Percentiles rank a stretch among this genome's conserved stretches.
Conservation (phyloP, 2,797 vertebrate species). For the Typhlichthys eigenmanni region DNA sequence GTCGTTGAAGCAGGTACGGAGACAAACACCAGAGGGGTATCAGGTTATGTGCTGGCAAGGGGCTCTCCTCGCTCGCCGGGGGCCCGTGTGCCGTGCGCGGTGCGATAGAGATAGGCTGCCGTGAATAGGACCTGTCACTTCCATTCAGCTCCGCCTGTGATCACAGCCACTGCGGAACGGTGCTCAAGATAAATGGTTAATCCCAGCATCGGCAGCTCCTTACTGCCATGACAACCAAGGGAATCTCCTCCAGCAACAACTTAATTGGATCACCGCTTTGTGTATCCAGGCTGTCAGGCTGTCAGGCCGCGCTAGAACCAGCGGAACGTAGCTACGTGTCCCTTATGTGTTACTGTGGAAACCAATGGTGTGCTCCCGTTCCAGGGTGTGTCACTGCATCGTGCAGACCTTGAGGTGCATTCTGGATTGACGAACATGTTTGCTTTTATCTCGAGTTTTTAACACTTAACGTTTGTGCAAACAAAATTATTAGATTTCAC, state of each 20-base stretch:
- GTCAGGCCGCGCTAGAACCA: no score
- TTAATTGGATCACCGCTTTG: conserved; percentile 67
- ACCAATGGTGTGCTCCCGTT: no score
- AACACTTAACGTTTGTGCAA: no score
- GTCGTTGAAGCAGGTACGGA: conserved; percentile 44
- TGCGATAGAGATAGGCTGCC: conserved; percentile 54
- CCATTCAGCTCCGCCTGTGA: conserved; percentile 69
- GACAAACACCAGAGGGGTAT: conserved; percentile 44
- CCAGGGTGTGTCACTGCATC: no score
- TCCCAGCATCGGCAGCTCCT: conserved; percentile 63
- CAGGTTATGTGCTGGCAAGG: conserved; percentile 57
- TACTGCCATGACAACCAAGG: conserved; percentile 62
- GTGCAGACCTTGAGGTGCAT: no score
- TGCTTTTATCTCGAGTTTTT: no score
- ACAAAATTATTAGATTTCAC: no score
- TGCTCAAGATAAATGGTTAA: conserved; percentile 68
- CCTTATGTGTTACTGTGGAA: conserved; percentile 22
- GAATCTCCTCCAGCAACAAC: conserved; percentile 67
- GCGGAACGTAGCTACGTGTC: no score
- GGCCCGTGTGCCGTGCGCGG: conserved; percentile 58
- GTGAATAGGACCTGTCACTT: conserved; percentile 73
- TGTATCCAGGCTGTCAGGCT: conserved; percentile 35
- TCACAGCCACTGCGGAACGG: conserved; percentile 66
- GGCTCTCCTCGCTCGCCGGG: conserved; percentile 45
- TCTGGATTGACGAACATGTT: no score